Evolutionary conservation across 2,888 invertebrate genomes (phyloP).

Genomic region (Sinopyrophorus schimmeli): DNA sequence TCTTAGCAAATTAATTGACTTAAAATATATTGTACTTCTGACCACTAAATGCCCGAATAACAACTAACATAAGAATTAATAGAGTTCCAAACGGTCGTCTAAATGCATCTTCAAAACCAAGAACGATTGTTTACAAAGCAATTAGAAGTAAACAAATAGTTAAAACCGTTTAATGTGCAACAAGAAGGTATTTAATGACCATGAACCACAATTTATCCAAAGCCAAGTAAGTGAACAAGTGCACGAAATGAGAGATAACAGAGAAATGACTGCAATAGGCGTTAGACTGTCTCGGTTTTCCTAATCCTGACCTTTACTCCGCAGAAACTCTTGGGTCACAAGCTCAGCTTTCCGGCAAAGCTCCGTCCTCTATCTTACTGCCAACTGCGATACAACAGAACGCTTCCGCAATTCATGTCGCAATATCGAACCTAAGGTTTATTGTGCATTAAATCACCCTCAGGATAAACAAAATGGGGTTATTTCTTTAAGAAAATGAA

Average conservation of each 20-base stretch:
- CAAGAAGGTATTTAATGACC: slow-evolving; percentile 1
- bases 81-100: no score
- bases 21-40: no score
- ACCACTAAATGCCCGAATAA: no score
- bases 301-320: slow-evolving; percentile 28
- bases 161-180: not conserved
- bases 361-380: slow-evolving; percentile 11
- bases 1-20: no score
- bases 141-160: slow-evolving; percentile 1
- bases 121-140: not conserved
- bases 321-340: slow-evolving; percentile 22
- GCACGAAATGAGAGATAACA: slow-evolving; percentile 11
- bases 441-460: slow-evolving; percentile 16
- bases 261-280: slow-evolving; percentile 17
- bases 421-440: slow-evolving; percentile 18
- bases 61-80: no score
- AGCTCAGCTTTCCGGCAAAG: slow-evolving; percentile 8
- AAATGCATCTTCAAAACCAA: no score
- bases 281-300: slow-evolving; percentile 15
- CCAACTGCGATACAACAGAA: slow-evolving; percentile 9
- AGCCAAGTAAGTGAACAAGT: slow-evolving; percentile 20
- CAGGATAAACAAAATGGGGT: slow-evolving; percentile 13
- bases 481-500: slow-evolving; percentile 8
- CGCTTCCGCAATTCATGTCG: slow-evolving; percentile 14
- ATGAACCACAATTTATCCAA: slow-evolving; percentile 11